These are phyloP conservation scores for Malthinus seriepunctatus DNA, from an alignment of 2,888 invertebrate species.

Conservation along the genomic window DNA sequence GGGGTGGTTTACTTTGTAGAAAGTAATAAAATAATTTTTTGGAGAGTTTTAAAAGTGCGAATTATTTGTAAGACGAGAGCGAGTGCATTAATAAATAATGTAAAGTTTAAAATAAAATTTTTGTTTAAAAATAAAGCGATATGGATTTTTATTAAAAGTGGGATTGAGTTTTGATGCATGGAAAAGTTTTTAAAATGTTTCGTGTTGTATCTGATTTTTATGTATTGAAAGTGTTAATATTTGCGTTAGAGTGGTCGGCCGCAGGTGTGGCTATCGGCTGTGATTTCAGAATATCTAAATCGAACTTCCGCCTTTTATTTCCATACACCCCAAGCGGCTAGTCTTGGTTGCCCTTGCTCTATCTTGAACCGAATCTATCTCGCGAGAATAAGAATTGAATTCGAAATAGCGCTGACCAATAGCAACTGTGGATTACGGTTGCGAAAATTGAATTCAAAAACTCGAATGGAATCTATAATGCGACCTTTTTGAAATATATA, in stretches of 20 bases:
- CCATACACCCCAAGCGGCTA: slow-evolving; percentile 52
- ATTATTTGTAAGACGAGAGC: too few relatives aligned
- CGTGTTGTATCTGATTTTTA: slow-evolving; percentile 33
- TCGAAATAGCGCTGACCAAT: slow-evolving; percentile 56
- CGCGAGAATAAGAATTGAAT: slow-evolving; percentile 56
- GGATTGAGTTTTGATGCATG: too few relatives aligned
- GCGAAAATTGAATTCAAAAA: slow-evolving; percentile 58
- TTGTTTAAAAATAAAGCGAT: too few relatives aligned
- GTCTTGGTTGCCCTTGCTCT: slow-evolving; percentile 41
- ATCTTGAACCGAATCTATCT: slow-evolving; percentile 49
- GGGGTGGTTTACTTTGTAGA: too few relatives aligned
- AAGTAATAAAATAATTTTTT: too few relatives aligned
- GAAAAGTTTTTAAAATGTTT: slow-evolving; percentile 18
- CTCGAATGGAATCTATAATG: slow-evolving; percentile 57
- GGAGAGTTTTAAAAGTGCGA: too few relatives aligned
- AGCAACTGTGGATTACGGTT: slow-evolving; percentile 54
- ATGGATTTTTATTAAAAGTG: too few relatives aligned
- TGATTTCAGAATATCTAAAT: slow-evolving; percentile 55
- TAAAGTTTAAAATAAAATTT: too few relatives aligned
- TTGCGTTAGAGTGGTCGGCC: slow-evolving; percentile 45
- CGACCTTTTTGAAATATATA: slow-evolving; percentile 41
- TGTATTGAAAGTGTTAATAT: slow-evolving; percentile 50
- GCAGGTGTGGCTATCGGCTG: slow-evolving; percentile 52
- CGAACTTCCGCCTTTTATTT: slow-evolving; percentile 46
- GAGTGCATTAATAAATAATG: too few relatives aligned